Evolutionary conservation across 2,113 vertebrate genomes (phyloP).

Genomic region (Saguinus imperator): DNA sequence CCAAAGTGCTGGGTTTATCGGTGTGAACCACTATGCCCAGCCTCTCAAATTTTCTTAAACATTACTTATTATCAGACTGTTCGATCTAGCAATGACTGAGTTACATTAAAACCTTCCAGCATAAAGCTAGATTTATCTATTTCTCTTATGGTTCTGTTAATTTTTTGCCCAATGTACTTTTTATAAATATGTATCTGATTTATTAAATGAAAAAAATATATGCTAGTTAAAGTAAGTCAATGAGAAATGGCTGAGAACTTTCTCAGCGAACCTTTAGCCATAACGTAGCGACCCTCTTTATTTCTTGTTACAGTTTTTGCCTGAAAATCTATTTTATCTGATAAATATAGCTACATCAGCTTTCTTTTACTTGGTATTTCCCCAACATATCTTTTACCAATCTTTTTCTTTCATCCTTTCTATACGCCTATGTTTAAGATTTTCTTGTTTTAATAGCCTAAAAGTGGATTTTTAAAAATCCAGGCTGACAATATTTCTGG

Average conservation of each 20-base stretch:
- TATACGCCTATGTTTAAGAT: background rate
- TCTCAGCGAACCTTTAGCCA: background rate
- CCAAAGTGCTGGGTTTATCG: too few species aligned
- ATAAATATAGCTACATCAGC: background rate
- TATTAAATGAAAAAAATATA: constrained; percentile 7
- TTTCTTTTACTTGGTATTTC: background rate
- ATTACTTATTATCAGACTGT: background rate
- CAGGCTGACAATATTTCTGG: background rate
- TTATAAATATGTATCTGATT: background rate
- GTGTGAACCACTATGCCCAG: too few species aligned
- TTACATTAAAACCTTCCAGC: background rate
- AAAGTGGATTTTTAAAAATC: background rate
- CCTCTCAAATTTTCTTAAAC: background rate
- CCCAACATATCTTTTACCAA: background rate
- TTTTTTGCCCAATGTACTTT: background rate
- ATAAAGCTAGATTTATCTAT: background rate
- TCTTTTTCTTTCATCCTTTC: background rate
- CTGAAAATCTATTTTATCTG: background rate
- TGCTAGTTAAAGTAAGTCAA: background rate
- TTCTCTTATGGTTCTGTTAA: background rate
- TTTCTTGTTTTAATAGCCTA: background rate
- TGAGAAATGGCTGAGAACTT: background rate
- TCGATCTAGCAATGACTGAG: background rate
- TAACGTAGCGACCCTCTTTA: background rate
- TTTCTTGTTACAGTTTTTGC: background rate